Evolutionary conservation across 2,888 invertebrate genomes (phyloP).

Genomic region (Barypeithes pellucidus): DNA sequence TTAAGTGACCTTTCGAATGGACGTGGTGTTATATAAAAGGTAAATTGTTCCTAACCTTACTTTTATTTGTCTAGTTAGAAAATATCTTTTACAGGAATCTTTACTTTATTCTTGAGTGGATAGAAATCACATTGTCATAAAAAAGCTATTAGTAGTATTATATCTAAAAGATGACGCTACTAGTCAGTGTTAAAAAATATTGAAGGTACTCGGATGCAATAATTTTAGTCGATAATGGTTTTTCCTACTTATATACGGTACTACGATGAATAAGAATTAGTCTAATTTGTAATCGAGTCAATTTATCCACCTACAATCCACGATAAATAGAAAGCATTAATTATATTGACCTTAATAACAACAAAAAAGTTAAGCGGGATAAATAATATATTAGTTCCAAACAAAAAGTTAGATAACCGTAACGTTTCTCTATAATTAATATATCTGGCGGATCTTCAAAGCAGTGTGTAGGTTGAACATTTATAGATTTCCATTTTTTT

Average conservation of each 20-base stretch:
- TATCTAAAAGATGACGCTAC: no score
- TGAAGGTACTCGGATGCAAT: neutral
- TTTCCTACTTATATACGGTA: neutral
- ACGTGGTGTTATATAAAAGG: conserved; percentile 37
- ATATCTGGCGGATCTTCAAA: neutral
- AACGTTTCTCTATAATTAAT: neutral
- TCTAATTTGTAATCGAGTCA: no score
- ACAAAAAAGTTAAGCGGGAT: neutral
- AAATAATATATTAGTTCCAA: neutral
- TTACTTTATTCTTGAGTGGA: neutral
- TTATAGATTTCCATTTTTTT: neutral
- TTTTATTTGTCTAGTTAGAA: no score
- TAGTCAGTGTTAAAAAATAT: neutral
- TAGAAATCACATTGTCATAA: no score
- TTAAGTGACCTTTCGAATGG: neutral
- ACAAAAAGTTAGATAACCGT: neutral
- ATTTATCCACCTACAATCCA: no score
- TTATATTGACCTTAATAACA: neutral
- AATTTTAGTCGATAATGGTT: neutral
- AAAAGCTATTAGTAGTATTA: no score
- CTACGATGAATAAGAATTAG: neutral
- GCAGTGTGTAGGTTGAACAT: neutral
- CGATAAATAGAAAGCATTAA: neutral
- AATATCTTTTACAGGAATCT: neutral
- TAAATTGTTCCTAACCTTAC: conserved; percentile 26